Conservation (phyloP, 2,888 invertebrate species). For the Altica lythri region DNA sequence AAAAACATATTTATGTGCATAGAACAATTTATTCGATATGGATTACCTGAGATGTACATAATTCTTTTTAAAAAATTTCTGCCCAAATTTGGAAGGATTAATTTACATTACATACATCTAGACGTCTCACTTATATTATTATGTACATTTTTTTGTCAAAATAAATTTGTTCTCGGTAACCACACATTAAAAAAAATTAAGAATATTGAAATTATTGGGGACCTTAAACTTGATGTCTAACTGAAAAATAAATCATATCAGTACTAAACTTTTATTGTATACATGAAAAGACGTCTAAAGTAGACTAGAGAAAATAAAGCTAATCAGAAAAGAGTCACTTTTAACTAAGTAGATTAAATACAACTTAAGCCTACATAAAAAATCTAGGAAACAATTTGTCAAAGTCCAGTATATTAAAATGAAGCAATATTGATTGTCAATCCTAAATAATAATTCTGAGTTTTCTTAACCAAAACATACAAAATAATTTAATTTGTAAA, state of each 20-base stretch:
- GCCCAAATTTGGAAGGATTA: no score
- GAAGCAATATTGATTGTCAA: slow-evolving; percentile 8
- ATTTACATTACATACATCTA: no score
- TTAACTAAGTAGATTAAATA: not conserved
- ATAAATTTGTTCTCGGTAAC: no score
- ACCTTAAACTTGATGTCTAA: no score
- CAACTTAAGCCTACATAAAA: not conserved
- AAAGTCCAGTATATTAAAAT: slow-evolving; percentile 1
- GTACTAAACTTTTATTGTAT: no score
- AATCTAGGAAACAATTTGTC: not conserved
- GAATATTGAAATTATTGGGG: no score
- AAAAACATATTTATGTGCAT: slow-evolving; percentile 25
- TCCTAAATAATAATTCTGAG: slow-evolving; percentile 3
- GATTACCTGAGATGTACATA: slow-evolving; percentile 39
- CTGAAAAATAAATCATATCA: no score
- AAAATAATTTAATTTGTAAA: no score
- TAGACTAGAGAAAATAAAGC: slow-evolving; percentile 10
- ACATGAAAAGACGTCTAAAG: not conserved
- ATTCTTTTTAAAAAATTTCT: not conserved
- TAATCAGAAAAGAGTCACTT: not conserved
- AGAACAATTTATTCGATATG: slow-evolving; percentile 34
- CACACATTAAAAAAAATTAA: no score
- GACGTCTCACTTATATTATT: no score
- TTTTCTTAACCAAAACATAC: no score
- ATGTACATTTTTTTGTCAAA: no score